Conservation (phyloP, 2,797 vertebrate species). For the Tapera naevia region DNA sequence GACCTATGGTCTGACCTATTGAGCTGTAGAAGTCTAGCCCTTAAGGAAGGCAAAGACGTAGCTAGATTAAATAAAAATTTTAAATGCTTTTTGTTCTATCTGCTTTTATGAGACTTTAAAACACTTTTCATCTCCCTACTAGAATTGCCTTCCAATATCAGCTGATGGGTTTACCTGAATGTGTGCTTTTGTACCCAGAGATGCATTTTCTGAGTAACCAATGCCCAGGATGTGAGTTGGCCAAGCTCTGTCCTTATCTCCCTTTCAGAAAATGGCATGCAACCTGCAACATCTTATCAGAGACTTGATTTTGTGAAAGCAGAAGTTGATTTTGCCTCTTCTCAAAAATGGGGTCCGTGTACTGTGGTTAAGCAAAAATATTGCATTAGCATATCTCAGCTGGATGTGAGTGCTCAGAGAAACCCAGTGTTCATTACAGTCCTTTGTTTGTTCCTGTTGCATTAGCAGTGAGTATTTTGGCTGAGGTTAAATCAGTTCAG, state of each 20-base stretch:
- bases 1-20: neutral
- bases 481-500: neutral
- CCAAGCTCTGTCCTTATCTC: constrained; percentile 8
- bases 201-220: neutral
- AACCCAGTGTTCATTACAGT: neutral
- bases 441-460: neutral
- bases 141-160: constrained; percentile 15
- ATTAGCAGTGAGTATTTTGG: neutral
- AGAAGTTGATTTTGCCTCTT: neutral
- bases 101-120: constrained; percentile 11
- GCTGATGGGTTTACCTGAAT: neutral
- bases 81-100: neutral
- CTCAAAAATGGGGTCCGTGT: neutral
- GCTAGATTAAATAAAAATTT: neutral
- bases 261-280: neutral
- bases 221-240: neutral
- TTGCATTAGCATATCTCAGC: neutral
- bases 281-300: constrained; percentile 23
- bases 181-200: neutral
- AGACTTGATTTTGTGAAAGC: neutral
- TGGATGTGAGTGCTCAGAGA: neutral
- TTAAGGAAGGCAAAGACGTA: neutral
- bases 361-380: neutral
- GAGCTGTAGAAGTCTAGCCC: neutral
- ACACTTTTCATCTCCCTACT: neutral